Percentiles rank a stretch among this genome's conserved stretches.
Conservation (phyloP, 1,140 invertebrate species). For the Heliconius hermathena region DNA sequence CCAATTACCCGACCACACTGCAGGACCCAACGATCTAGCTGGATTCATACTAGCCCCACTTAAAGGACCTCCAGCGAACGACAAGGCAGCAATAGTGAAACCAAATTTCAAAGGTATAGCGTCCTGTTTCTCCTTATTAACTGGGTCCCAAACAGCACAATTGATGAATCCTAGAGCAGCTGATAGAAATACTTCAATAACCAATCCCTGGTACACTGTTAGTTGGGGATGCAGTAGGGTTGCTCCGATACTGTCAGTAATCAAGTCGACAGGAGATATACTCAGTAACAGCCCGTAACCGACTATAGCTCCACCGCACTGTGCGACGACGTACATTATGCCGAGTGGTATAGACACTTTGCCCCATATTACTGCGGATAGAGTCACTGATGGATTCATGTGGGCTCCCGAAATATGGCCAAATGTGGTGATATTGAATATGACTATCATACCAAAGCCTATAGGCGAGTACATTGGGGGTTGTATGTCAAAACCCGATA, state of each 20-base stretch:
- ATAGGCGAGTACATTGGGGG: conserved; percentile 54
- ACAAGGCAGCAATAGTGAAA: conserved; percentile 77
- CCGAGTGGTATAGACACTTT: conserved; percentile 83
- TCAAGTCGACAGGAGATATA: conserved; percentile 74
- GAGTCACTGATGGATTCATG: conserved; percentile 90
- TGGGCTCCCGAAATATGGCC: conserved; percentile 88
- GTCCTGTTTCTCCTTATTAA: conserved; percentile 79
- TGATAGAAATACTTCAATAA: conserved; percentile 83
- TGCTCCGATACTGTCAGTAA: conserved; percentile 81
- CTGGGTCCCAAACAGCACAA: conserved; percentile 84
- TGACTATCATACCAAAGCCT: conserved; percentile 62
- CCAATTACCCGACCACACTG: conserved; percentile 87
- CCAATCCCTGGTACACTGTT: conserved; percentile 57
- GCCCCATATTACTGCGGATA: conserved; percentile 83
- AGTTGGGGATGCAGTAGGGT: conserved; percentile 81
- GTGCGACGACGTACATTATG: conserved; percentile 86
- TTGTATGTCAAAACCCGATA: conserved; percentile 43
- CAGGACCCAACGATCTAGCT: conserved; percentile 89
- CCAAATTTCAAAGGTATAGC: conserved; percentile 82
- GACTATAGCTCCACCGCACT: conserved; percentile 86
- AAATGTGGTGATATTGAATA: conserved; percentile 83
- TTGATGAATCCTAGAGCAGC: conserved; percentile 87
- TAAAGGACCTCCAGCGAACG: conserved; percentile 77
- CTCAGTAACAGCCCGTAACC: conserved; percentile 86
- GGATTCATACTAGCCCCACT: conserved; percentile 93